These are phyloP conservation scores for Athetis lepigone DNA, from an alignment of 2,888 invertebrate genomes.

Conservation along the genomic window DNA sequence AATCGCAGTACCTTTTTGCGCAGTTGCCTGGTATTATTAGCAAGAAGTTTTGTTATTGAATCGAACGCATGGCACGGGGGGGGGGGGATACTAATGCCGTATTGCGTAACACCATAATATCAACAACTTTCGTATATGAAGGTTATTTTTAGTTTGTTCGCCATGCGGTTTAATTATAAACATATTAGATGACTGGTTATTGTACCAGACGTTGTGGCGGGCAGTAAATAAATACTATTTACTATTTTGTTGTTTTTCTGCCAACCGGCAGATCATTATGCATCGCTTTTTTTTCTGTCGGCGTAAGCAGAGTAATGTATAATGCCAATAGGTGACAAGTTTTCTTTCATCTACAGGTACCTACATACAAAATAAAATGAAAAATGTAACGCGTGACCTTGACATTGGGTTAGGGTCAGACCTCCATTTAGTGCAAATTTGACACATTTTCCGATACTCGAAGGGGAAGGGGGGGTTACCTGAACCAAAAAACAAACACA, in stretches of 20 bases:
- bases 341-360: too few species aligned
- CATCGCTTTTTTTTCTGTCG: conserved; percentile 9
- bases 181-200: conserved; percentile 47
- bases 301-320: background rate
- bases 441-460: too few species aligned
- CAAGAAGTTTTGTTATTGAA: conserved; percentile 43
- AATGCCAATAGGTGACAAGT: background rate
- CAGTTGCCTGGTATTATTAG: conserved; percentile 41
- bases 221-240: background rate
- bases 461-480: too few species aligned
- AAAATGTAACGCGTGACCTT: too few species aligned
- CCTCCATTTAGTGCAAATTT: too few species aligned
- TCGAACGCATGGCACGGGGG: conserved; percentile 41
- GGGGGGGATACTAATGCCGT: conserved; percentile 79
- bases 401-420: too few species aligned
- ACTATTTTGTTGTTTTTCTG: conserved; percentile 46
- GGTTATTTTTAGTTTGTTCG: conserved; percentile 72
- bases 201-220: conserved; percentile 7
- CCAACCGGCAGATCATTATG: conserved; percentile 12
- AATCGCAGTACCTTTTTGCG: conserved; percentile 61
- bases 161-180: conserved; percentile 53
- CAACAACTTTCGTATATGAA: conserved; percentile 85
- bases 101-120: conserved; percentile 77
- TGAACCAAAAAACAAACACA: too few species aligned
- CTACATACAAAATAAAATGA: too few species aligned